These are phyloP conservation scores for Salarias fasciatus DNA, from an alignment of 2,797 vertebrate species.

Conservation along the genomic window DNA sequence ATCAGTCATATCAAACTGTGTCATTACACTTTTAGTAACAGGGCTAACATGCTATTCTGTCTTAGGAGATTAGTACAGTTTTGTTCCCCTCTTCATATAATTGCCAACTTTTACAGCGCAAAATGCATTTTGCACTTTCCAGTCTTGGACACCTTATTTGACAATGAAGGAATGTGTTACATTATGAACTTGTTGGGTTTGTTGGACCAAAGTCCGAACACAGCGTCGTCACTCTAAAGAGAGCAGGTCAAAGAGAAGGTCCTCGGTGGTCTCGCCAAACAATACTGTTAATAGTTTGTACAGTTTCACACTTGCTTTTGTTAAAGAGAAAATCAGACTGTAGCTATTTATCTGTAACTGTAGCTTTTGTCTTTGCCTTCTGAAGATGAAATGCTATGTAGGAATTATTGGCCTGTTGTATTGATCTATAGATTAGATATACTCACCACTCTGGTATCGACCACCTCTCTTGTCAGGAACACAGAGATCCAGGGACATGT, in stretches of 20 bases:
- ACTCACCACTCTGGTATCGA: conserved; percentile 51
- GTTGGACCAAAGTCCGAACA: conserved; percentile 63
- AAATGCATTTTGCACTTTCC: conserved; percentile 69
- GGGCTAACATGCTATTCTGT: conserved; percentile 40
- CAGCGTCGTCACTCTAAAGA: conserved; percentile 28
- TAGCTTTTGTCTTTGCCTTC: conserved; percentile 72
- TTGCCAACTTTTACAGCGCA: conserved; percentile 31
- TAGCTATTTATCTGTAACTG: conserved; percentile 67
- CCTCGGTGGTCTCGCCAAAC: conserved; percentile 56
- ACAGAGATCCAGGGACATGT: conserved; percentile 67
- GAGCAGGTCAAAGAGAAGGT: conserved; percentile 28
- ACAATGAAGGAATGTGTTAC: conserved; percentile 62
- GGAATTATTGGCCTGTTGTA: conserved; percentile 43
- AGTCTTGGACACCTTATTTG: conserved; percentile 59
- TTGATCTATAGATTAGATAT: conserved; percentile 48
- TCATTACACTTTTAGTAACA: conserved; percentile 39
- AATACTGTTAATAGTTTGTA: conserved; percentile 65
- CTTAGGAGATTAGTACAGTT: conserved; percentile 10
- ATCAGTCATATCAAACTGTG: conserved; percentile 34
- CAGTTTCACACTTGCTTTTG: conserved; percentile 72
- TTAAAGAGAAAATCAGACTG: conserved; percentile 50
- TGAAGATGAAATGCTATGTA: conserved; percentile 44
- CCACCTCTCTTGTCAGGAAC: conserved; percentile 70
- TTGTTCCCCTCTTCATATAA: conserved; percentile 15
- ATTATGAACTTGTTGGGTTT: conserved; percentile 49